A percentile compares a stretch with the other conserved stretches of the same genome.
Conservation (phyloP, 2,888 invertebrate species). For the Elmis aenea region DNA sequence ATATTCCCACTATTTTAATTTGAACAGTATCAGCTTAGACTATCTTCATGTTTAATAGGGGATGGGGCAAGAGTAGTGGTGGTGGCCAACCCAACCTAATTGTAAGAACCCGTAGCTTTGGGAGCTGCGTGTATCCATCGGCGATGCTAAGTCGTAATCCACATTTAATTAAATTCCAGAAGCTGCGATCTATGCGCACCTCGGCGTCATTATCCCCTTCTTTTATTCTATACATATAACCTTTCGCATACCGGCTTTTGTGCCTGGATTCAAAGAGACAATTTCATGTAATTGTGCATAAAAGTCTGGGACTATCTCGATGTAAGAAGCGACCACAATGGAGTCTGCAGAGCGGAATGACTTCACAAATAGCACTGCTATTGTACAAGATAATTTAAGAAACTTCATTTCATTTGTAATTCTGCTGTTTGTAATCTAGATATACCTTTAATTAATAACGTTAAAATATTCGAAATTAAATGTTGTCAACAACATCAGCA, state of each 20-base stretch:
- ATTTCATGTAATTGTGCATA: constrained; percentile 44
- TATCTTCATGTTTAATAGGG: no score
- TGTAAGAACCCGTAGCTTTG: not conserved
- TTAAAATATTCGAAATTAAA: no score
- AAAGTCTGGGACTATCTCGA: constrained; percentile 36
- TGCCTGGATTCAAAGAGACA: constrained; percentile 40
- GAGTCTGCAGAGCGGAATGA: constrained; percentile 38
- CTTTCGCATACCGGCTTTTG: constrained; percentile 45
- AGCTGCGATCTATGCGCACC: constrained; percentile 38
- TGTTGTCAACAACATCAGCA: no score
- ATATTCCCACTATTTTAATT: no score
- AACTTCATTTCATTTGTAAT: constrained; percentile 21
- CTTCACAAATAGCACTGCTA: constrained; percentile 39
- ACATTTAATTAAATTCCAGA: constrained; percentile 47
- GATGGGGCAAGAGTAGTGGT: no score
- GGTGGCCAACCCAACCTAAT: no score
- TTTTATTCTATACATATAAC: constrained; percentile 47
- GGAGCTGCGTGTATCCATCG: constrained; percentile 21
- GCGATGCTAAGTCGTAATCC: constrained; percentile 38
- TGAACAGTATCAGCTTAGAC: no score
- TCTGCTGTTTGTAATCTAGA: constrained; percentile 15
- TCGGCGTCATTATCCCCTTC: constrained; percentile 44
- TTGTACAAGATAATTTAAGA: constrained; percentile 34
- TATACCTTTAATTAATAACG: constrained; percentile 12
- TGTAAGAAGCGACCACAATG: constrained; percentile 36